Base-by-base conservation (phyloP, 1,140 invertebrate genomes). In the Cardiocondyla obscurior region DNA sequence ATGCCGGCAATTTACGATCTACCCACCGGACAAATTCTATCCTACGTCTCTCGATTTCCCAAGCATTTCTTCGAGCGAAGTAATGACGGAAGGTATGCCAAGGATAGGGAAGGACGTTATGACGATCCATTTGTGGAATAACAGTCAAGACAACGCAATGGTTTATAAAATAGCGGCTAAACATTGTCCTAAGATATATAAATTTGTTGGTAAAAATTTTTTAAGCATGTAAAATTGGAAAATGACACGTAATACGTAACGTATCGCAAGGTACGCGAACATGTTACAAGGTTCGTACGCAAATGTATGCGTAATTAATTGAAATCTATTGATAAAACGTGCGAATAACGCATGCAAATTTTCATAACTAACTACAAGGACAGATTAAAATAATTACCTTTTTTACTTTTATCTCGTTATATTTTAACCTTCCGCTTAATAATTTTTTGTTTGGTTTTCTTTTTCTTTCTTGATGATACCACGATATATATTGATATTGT, bases 131-230 rank as follows among this genome's bases (percentile, higher is more conserved):
- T 22, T 16, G n/a, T 55, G 12, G 49, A 53, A 22, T 0, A 3
- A 53, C 16, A n/a, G n/a, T 2, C 8, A 12, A 30, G 46, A 70
- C 3, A 30, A 3, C 22, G 14, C 7, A 7, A 19, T 30, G 12
- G n/a, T 2, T 30, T 70, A 53, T 19, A 53, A 33, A 53, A 33
- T 53, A 12, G 30, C 14, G 1, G 46, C 46, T 12, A 51, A 53
- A 22, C 28, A 70, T 33, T 70, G 67, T 7, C 67, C 67, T 6
- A 70, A 53, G 19, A 70, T 53, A 70, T 70, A 70, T 7, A 3
- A 70, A 8, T 22, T 51, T 22, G n/a, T 30, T 22, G 30, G 5
- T 51, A 8, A 33, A 16, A 19, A 7, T 16, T 16, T 25, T 70
- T 36, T 53, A 22, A 69, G n/a, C 28, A 28, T 10, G 16, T 2